Base-by-base conservation (phyloP, 1,140 invertebrate genomes). In the Aphelenchoides fujianensis region DNA sequence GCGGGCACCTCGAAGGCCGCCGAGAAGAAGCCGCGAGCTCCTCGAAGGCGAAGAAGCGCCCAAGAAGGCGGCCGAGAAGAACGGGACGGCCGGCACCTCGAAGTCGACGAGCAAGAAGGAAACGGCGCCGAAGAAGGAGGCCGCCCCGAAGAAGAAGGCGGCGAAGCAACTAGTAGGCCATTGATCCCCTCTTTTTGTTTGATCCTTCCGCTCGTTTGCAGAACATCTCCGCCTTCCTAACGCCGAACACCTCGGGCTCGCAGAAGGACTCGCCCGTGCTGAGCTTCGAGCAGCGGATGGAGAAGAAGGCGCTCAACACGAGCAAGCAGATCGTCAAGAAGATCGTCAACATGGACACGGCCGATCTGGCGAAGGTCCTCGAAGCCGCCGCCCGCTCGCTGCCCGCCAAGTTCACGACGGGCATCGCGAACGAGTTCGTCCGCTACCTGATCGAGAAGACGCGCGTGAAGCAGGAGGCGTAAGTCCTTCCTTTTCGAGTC, bases 391-490 rank as follows among this genome's bases (percentile, higher is more conserved):
- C 55, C 5, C 28, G 34, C 28, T 5, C 55, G 5, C 19, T 59
- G 28, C 55, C 55, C 5, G 7, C 55, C 5, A 59, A 59, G 7
- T 59, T 7, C 19, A 32, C 23, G 5, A 19, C 28, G 12, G 12
- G 5, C 27, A 59, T 59, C 19, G 12, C 55, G 55, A 59, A 59
- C 19, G 55, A 59, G 7, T 59, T 59, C 55, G 55, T 59, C 23
- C 55, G 55, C 5, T 59, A 59, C 23, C 5, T 19, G 5, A 5
- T 7, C 23, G 19, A 5, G 27, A 59, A 59, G 34, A 5, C 23
- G 5, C 5, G 7, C 7, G 7, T 23, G 55, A 59, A 59, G 23
- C 5, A 5, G 28, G 55, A 59, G 23, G 41, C 41, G 41, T 48
- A 48, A 48, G 41, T 48, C n/a, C n/a, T n/a, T n/a, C n/a, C n/a